Percentiles rank a stretch among this genome's conserved stretches.
phyloP scores from a whole-genome alignment of 2,113 vertebrate genomes.

The Oncorhynchus tshawytscha region DNA sequence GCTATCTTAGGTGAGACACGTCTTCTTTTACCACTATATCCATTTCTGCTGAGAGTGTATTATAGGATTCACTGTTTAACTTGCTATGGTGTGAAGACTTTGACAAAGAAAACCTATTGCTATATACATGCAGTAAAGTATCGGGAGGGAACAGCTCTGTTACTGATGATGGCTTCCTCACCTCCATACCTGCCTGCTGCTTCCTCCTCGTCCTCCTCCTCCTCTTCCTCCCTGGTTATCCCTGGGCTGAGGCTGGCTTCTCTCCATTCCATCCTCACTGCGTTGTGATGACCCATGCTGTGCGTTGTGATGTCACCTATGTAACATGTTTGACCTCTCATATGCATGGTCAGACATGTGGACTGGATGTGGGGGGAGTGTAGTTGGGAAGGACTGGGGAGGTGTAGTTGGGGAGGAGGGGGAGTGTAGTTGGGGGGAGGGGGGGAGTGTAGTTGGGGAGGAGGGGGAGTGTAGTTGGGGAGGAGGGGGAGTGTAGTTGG shows the following conservation, averaged over 20 bases:
- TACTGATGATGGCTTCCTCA: constrained; percentile 71
- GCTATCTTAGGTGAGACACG: constrained; percentile 98
- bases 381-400: too few relatives aligned
- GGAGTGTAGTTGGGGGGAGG: too few relatives aligned
- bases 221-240: constrained; percentile 24
- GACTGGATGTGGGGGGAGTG: constrained; percentile 65
- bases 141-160: constrained; percentile 22
- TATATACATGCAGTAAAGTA: too few relatives aligned
- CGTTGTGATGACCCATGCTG: constrained; percentile 52
- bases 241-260: constrained; percentile 69
- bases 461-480: too few relatives aligned
- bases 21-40: constrained; percentile 51
- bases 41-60: constrained; percentile 34
- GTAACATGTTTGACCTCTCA: constrained; percentile 73
- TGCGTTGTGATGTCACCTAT: constrained; percentile 78
- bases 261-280: constrained; percentile 78
- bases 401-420: too few relatives aligned
- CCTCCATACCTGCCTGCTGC: constrained; percentile 76
- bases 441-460: too few relatives aligned
- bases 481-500: too few relatives aligned
- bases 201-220: constrained; percentile 21
- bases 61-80: constrained; percentile 10
- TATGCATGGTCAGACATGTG: constrained; percentile 79
- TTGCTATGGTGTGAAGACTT: constrained; percentile 20
- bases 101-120: too few relatives aligned